phyloP scores from a whole-genome alignment of 2,888 invertebrate genomes.

The Phortica magna region DNA sequence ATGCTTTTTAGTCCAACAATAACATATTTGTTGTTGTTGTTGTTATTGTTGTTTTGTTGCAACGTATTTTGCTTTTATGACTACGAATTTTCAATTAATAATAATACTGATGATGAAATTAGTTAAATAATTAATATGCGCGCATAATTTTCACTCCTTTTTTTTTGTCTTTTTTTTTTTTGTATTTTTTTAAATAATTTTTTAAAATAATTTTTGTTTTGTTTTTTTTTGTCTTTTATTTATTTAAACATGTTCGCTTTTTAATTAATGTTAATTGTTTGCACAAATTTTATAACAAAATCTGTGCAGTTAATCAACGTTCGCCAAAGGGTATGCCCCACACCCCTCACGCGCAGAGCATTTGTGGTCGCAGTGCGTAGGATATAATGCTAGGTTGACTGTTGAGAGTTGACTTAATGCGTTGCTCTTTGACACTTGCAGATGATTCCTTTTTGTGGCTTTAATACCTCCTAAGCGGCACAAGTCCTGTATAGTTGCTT shows the following conservation, averaged over 20 bases:
- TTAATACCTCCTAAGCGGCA: too few relatives aligned
- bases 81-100: not conserved
- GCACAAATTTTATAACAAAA: not conserved
- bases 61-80: not conserved
- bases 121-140: constrained; percentile 22
- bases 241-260: not conserved
- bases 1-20: not conserved
- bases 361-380: too few relatives aligned
- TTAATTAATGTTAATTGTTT: not conserved
- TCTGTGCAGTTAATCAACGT: not conserved
- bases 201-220: too few relatives aligned
- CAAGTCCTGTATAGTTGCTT: too few relatives aligned
- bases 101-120: constrained; percentile 1
- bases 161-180: too few relatives aligned
- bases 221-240: not conserved
- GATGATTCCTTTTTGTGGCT: too few relatives aligned
- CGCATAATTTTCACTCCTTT: not conserved
- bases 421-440: too few relatives aligned
- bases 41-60: not conserved
- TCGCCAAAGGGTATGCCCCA: not conserved
- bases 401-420: too few relatives aligned
- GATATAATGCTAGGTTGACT: too few relatives aligned
- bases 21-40: too few relatives aligned
- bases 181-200: not conserved
- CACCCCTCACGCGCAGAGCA: not conserved